Percentiles rank a stretch among this genome's conserved stretches.
phyloP scores from a whole-genome alignment of 1,140 invertebrate species.

The Neodiprion pinetum region DNA sequence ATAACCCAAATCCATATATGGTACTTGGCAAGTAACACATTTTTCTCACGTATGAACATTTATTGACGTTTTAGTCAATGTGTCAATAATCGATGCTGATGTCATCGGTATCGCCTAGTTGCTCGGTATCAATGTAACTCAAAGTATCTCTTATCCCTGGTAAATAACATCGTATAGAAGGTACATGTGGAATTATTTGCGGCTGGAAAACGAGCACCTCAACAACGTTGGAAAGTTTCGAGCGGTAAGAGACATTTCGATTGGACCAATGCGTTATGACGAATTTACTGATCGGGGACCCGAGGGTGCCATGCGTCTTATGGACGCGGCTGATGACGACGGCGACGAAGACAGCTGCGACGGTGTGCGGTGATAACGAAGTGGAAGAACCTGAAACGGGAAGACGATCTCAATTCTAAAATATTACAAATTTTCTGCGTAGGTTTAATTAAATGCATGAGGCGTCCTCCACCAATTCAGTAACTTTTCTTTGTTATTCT shows the following conservation, averaged over 20 bases:
- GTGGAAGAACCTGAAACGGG: no score
- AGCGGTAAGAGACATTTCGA: conserved; percentile 89
- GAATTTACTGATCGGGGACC: conserved; percentile 57
- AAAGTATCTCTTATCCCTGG: not conserved
- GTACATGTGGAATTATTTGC: conserved; percentile 94
- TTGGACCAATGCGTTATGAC: conserved; percentile 73
- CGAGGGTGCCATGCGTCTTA: conserved; percentile 64
- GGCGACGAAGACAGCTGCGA: conserved; percentile 52
- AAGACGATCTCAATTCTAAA: no score
- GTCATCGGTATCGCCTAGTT: no score
- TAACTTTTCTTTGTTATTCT: not conserved
- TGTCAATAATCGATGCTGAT: no score
- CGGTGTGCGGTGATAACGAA: no score
- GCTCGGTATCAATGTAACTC: not conserved
- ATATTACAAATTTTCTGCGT: no score
- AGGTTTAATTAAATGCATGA: not conserved
- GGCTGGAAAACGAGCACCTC: conserved; percentile 91
- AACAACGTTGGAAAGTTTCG: conserved; percentile 95
- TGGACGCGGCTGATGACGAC: conserved; percentile 67
- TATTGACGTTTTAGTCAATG: no score
- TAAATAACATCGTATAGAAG: conserved; percentile 57
- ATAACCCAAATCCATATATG: no score
- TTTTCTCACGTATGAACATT: no score
- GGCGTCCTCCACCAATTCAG: not conserved
- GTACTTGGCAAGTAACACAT: no score